These are phyloP conservation scores for Gobius niger DNA, from an alignment of 2,113 vertebrate genomes.

Conservation along the genomic window DNA sequence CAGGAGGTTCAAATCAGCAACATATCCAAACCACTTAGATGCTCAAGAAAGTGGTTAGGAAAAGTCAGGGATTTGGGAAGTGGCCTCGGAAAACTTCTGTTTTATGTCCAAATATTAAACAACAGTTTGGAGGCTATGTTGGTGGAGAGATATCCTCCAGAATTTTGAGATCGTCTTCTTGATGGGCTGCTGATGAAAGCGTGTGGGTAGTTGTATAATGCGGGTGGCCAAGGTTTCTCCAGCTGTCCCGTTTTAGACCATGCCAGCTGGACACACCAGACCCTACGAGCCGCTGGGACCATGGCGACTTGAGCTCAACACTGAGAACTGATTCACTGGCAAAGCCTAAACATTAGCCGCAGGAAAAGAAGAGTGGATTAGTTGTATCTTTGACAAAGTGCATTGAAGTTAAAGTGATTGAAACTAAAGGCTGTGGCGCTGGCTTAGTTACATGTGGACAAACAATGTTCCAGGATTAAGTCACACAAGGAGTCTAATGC, in stretches of 20 bases:
- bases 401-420: slow-evolving; percentile 29
- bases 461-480: slow-evolving; percentile 22
- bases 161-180: slow-evolving; percentile 41
- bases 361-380: slow-evolving; percentile 43
- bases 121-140: slow-evolving; percentile 34
- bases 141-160: slow-evolving; percentile 38
- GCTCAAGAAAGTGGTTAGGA: slow-evolving; percentile 35
- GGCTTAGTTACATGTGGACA: slow-evolving; percentile 24
- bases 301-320: slow-evolving; percentile 31
- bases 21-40: slow-evolving; percentile 29
- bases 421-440: slow-evolving; percentile 33
- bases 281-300: slow-evolving; percentile 46
- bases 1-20: slow-evolving; percentile 13
- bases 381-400: slow-evolving; percentile 43
- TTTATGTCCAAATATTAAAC: slow-evolving; percentile 52
- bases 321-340: slow-evolving; percentile 30
- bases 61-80: slow-evolving; percentile 38
- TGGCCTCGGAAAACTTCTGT: slow-evolving; percentile 31
- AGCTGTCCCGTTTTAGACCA: slow-evolving; percentile 55
- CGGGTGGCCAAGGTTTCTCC: slow-evolving; percentile 62
- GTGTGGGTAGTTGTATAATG: slow-evolving; percentile 54
- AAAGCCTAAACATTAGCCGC: slow-evolving; percentile 37
- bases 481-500: background rate
- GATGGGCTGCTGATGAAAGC: slow-evolving; percentile 56
- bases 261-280: slow-evolving; percentile 60